phyloP scores from a whole-genome alignment of 2,888 invertebrate genomes.

The Oegoconia quadripuncta region DNA sequence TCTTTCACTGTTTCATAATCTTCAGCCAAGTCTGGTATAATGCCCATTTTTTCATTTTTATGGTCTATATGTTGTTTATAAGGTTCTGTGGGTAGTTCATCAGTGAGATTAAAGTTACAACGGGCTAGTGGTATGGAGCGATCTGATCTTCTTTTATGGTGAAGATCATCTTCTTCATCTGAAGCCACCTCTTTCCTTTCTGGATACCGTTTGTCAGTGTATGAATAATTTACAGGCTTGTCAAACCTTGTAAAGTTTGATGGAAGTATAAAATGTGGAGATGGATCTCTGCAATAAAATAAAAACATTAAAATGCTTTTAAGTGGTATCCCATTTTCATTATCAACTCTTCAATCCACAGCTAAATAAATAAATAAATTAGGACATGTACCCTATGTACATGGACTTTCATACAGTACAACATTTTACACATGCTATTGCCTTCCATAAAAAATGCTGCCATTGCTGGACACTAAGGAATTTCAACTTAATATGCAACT shows the following conservation, averaged over 20 bases:
- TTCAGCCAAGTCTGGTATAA: slow-evolving; percentile 55
- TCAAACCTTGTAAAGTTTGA: slow-evolving; percentile 88
- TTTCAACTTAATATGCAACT: no score
- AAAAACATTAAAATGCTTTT: background rate
- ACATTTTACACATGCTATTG: no score
- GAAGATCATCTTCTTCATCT: slow-evolving; percentile 46
- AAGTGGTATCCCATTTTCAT: background rate
- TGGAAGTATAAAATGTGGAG: slow-evolving; percentile 86
- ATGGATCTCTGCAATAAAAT: slow-evolving; percentile 42
- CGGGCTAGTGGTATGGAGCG: slow-evolving; percentile 75
- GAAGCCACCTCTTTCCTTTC: slow-evolving; percentile 29
- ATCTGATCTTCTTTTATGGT: slow-evolving; percentile 46
- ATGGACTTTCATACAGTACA: no score
- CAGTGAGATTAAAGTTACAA: slow-evolving; percentile 80
- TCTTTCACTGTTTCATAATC: slow-evolving; percentile 70
- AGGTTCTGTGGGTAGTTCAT: slow-evolving; percentile 81
- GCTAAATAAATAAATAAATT: no score
- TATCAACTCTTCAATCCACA: no score
- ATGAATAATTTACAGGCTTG: slow-evolving; percentile 64
- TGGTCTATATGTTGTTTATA: slow-evolving; percentile 77
- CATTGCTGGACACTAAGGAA: no score
- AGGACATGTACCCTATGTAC: no score
- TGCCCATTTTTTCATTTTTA: slow-evolving; percentile 61
- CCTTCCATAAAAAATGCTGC: no score
- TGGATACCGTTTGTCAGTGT: slow-evolving; percentile 51